A percentile compares a stretch with the other conserved stretches of the same genome.
Evolutionary conservation across 2,888 invertebrate genomes (phyloP).

Genomic region (Spatulosminthurus flaviceps): DNA sequence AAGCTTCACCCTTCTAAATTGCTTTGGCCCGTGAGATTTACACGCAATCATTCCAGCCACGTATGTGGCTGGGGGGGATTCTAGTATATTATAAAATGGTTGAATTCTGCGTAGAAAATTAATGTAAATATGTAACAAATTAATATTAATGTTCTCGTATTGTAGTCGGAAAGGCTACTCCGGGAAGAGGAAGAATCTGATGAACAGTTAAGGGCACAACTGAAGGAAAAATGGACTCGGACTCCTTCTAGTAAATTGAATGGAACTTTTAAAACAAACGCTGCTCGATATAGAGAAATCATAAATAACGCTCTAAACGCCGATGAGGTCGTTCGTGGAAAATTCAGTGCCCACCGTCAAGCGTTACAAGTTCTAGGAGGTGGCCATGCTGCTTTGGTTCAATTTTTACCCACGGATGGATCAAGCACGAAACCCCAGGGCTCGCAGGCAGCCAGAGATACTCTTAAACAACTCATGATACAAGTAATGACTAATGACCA

Average conservation of each 20-base stretch:
- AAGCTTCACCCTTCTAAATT: too few species aligned
- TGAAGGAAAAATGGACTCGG: conserved; percentile 92
- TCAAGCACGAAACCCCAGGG: conserved; percentile 66
- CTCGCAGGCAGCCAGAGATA: conserved; percentile 70
- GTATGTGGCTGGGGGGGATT: too few species aligned
- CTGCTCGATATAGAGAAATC: conserved; percentile 84
- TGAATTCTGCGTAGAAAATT: too few species aligned
- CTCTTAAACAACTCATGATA: conserved; percentile 81
- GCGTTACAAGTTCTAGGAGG: conserved; percentile 84
- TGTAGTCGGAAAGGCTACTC: conserved; percentile 79
- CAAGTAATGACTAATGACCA: too few species aligned
- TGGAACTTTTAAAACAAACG: conserved; percentile 85
- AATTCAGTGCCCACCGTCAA: conserved; percentile 80
- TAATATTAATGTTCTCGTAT: conserved; percentile 42
- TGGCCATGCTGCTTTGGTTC: conserved; percentile 75
- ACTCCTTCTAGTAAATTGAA: conserved; percentile 88
- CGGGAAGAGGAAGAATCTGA: conserved; percentile 93
- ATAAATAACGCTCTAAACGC: conserved; percentile 62
- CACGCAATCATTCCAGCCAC: too few species aligned
- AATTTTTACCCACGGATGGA: conserved; percentile 75
- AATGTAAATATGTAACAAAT: too few species aligned
- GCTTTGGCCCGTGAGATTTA: too few species aligned
- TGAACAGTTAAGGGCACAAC: conserved; percentile 84
- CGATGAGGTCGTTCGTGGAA: conserved; percentile 71
- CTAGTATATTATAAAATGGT: too few species aligned